phyloP scores from a whole-genome alignment of 1,140 invertebrate genomes.

The Bombus terrestris region DNA sequence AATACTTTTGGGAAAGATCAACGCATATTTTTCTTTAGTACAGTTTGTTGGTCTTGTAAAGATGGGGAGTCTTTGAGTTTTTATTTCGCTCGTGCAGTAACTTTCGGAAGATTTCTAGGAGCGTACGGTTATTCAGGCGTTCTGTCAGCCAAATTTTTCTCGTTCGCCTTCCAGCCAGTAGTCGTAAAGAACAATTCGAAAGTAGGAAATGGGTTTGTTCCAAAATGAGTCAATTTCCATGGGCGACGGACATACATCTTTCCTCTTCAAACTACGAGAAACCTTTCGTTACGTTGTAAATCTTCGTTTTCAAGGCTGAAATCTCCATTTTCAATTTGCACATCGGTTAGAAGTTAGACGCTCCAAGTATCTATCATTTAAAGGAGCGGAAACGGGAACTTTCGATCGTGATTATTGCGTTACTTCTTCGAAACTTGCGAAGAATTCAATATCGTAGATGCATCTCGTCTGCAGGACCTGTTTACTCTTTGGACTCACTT shows the following conservation, averaged over 20 bases:
- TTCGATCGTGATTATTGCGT: slow-evolving; percentile 19
- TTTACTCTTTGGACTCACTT: background rate
- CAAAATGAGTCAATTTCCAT: slow-evolving; percentile 23
- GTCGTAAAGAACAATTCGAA: background rate
- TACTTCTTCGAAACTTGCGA: background rate
- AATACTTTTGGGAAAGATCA: background rate
- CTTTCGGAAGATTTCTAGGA: background rate
- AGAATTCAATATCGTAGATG: slow-evolving; percentile 13
- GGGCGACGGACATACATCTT: background rate
- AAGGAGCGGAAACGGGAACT: background rate
- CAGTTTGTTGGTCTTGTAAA: background rate
- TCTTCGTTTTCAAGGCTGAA: background rate
- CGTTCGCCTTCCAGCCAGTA: background rate
- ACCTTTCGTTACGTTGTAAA: slow-evolving; percentile 6
- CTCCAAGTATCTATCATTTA: too few relatives aligned
- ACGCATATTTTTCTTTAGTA: background rate
- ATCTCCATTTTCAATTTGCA: slow-evolving; percentile 3
- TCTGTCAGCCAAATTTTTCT: slow-evolving; percentile 1
- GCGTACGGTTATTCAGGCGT: background rate
- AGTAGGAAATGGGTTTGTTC: background rate
- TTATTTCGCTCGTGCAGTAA: background rate
- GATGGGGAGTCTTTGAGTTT: background rate
- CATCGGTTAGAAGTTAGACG: background rate
- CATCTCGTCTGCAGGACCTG: background rate
- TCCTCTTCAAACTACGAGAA: background rate